Conservation (phyloP, 2,113 vertebrate species). For the Hylia prasina region DNA sequence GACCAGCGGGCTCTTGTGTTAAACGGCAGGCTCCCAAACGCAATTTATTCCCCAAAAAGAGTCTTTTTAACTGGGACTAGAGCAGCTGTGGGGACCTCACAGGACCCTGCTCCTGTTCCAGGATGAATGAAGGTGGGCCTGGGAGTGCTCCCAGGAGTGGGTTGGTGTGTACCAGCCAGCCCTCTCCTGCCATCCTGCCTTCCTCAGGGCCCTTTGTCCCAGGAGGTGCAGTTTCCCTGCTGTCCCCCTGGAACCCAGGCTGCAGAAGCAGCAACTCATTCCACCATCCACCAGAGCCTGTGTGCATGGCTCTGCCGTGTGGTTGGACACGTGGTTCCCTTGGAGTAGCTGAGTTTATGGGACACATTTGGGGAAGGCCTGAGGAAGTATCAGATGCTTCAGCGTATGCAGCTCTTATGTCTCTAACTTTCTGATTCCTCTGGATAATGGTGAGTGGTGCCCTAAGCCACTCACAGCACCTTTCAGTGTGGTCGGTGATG, state of each 20-base stretch:
- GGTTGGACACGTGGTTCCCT: rapidly evolving
- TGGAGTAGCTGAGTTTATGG: neutral
- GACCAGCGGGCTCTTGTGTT: neutral
- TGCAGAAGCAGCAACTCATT: neutral
- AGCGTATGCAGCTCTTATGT: rapidly evolving
- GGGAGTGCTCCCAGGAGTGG: neutral
- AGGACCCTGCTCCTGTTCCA: neutral
- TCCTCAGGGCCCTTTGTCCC: neutral
- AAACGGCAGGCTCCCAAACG: neutral
- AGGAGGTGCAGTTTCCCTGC: neutral
- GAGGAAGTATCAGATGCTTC: neutral
- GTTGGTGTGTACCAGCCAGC: neutral
- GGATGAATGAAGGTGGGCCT: neutral
- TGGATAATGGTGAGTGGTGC: neutral
- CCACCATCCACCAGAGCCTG: neutral
- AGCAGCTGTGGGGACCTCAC: neutral
- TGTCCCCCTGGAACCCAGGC: rapidly evolving
- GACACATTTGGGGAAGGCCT: neutral
- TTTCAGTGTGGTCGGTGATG: neutral
- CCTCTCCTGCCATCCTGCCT: neutral
- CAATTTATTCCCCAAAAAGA: neutral
- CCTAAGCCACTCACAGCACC: neutral
- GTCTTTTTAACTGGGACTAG: neutral
- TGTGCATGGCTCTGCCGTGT: rapidly evolving
- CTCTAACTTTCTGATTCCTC: neutral